Percentiles rank a stretch among this genome's conserved stretches.
Evolutionary conservation across 2,797 vertebrate genomes (phyloP).

Genomic region (Eutrigla gurnardus): DNA sequence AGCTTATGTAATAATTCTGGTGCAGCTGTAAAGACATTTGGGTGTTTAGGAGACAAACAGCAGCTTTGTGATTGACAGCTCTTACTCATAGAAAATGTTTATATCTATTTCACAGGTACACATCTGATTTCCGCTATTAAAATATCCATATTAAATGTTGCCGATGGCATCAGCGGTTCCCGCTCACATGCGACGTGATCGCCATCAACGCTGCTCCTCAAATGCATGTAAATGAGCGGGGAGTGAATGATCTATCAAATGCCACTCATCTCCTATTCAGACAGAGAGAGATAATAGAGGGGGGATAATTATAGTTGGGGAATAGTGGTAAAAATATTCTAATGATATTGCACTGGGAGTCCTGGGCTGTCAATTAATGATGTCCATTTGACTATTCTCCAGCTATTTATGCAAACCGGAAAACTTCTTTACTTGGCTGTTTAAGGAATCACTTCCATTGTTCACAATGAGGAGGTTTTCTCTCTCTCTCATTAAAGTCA

Average conservation of each 20-base stretch:
- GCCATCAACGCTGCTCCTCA: constrained; percentile 66
- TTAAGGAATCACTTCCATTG: constrained; percentile 56
- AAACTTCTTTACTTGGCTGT: constrained; percentile 59
- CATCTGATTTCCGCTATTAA: constrained; percentile 41
- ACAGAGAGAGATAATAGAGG: constrained; percentile 74
- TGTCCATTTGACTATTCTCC: constrained; percentile 66
- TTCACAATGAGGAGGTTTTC: constrained; percentile 45
- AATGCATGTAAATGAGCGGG: constrained; percentile 74
- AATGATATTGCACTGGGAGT: constrained; percentile 73
- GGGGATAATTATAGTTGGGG: constrained; percentile 72
- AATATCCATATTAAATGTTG: constrained; percentile 53
- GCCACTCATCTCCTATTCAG: constrained; percentile 78
- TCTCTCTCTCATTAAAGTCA: constrained; percentile 64
- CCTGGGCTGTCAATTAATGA: constrained; percentile 74
- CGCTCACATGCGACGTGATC: constrained; percentile 56
- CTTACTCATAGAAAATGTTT: constrained; percentile 19
- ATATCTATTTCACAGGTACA: constrained; percentile 25
- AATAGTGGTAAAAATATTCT: constrained; percentile 75
- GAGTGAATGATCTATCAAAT: constrained; percentile 78
- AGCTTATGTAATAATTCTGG: constrained; percentile 41
- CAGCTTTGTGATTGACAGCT: constrained; percentile 44
- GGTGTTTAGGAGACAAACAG: constrained; percentile 6
- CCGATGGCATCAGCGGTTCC: constrained; percentile 45
- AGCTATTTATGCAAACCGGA: constrained; percentile 70
- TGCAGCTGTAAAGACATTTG: constrained; percentile 25